Evolutionary conservation across 2,888 invertebrate species (phyloP).

Genomic region (Sclerodermus sp.): DNA sequence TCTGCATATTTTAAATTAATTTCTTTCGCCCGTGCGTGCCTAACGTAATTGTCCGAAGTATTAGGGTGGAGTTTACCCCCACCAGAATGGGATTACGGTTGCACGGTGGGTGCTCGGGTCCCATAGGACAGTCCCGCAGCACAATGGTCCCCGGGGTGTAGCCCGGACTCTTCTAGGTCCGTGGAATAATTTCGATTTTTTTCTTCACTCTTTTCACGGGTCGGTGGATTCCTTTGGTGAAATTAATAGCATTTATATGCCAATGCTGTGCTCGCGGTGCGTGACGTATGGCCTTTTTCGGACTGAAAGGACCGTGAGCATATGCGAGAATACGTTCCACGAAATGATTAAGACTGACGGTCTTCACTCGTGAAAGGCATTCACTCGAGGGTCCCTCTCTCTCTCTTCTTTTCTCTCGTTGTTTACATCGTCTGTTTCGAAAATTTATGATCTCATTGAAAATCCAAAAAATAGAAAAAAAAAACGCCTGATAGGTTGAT

Average conservation of each 20-base stretch:
- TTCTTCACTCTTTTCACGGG: slow-evolving; percentile 46
- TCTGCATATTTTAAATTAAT: slow-evolving; percentile 3
- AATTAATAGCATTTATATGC: slow-evolving; percentile 53
- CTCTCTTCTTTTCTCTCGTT: too few relatives aligned
- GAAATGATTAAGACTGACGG: not conserved
- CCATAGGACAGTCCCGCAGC: slow-evolving; percentile 24
- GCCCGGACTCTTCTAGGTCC: slow-evolving; percentile 28
- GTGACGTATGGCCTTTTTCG: slow-evolving; percentile 38
- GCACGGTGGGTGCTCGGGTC: slow-evolving; percentile 32
- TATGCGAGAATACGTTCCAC: slow-evolving; percentile 35
- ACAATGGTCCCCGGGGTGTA: slow-evolving; percentile 47
- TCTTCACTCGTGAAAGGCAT: too few relatives aligned
- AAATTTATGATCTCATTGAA: too few relatives aligned
- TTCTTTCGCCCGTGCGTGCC: slow-evolving; percentile 1
- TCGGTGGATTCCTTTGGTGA: slow-evolving; percentile 47
- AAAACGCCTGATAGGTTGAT: too few relatives aligned
- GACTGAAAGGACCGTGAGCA: slow-evolving; percentile 18
- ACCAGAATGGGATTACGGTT: slow-evolving; percentile 32
- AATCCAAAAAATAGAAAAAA: too few relatives aligned
- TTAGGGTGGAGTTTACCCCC: slow-evolving; percentile 36
- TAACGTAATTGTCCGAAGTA: slow-evolving; percentile 17
- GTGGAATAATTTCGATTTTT: slow-evolving; percentile 28
- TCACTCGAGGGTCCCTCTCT: too few relatives aligned
- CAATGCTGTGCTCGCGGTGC: slow-evolving; percentile 25
- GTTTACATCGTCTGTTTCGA: too few relatives aligned